Base-by-base conservation (phyloP, 1,140 invertebrate genomes). In the Habropoda laboriosa region DNA sequence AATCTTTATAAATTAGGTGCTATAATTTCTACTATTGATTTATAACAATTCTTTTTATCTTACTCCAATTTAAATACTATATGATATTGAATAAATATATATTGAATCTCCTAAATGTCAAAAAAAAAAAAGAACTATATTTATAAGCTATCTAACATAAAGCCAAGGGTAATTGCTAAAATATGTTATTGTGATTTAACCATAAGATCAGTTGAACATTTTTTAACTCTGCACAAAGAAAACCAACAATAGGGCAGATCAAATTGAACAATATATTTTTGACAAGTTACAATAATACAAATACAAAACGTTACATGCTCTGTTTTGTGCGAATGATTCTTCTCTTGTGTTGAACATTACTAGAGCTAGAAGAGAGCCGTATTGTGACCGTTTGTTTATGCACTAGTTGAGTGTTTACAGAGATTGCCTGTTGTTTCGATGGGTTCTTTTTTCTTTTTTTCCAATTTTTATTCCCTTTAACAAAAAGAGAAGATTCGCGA, bases 201-300 rank as follows among this genome's bases (percentile, higher is more conserved):
- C 24, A n/a, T 47, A 49, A 35, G 18, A 27, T 24, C 0, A n/a
- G 18, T 51, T 51, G 4, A 6, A 61, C 6, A 53, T 64, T 3
- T 35, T 75, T 6, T 38, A 53, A 75, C 3, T n/a, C 53, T 86
- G 85, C 86, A 89, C 86, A 87, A 90, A 86, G 16, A 73, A 68
- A 92, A 91, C 88, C 90, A 92, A 92, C 86, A 89, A 90, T 85
- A 85, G 88, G 89, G 90, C 88, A 90, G 86, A 83, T 85, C 76
- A 91, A 91, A 92, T 91, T 88, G 79, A 92, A 87, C 82, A 76
- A 89, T 92, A 92, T 93, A 91, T 92, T 93, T 93, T 92, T 93
- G 90, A 92, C 88, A 93, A 92, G 82, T 90, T 90, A 90, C 81
- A 87, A 89, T 88, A 81, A 87, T 77, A 88, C 74, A 80, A 70